Conservation (phyloP, 2,113 vertebrate species). For the Cheirogaleus medius region DNA sequence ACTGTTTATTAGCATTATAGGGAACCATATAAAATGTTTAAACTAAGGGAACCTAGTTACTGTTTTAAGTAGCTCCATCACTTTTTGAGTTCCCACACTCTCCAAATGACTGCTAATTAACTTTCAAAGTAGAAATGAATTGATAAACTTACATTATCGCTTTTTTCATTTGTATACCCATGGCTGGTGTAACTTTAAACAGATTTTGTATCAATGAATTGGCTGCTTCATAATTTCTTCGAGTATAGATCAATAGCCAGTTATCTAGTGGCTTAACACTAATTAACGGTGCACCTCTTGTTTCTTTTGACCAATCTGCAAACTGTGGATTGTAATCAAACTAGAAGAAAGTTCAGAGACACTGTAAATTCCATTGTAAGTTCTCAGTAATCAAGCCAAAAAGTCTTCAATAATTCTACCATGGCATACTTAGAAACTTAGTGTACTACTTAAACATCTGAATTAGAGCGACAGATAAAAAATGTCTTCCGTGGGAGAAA, state of each 20-base stretch:
- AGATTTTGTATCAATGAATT: slow-evolving; percentile 90
- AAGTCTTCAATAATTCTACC: neutral
- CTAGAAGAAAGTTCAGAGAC: slow-evolving; percentile 80
- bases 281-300: slow-evolving; percentile 88
- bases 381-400: neutral
- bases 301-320: slow-evolving; percentile 94
- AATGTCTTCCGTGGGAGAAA: neutral
- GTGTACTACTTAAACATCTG: neutral
- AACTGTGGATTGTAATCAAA: slow-evolving; percentile 89
- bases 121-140: neutral
- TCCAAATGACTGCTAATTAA: neutral
- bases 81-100: neutral
- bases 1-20: neutral
- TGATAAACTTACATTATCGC: slow-evolving; percentile 87
- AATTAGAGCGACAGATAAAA: neutral
- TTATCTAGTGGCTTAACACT: slow-evolving; percentile 85
- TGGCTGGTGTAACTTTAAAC: slow-evolving; percentile 87
- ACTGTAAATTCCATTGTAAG: neutral
- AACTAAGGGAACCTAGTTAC: too few relatives aligned
- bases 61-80: neutral
- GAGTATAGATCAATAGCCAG: slow-evolving; percentile 91
- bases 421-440: neutral
- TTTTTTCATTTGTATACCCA: slow-evolving; percentile 89
- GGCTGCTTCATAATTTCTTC: slow-evolving; percentile 86
- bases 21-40: neutral